Percentiles rank a stretch among this genome's conserved stretches.
These are phyloP conservation scores for Caerostris extrusa DNA, from an alignment of 1,140 invertebrate genomes.

Conservation along the genomic window DNA sequence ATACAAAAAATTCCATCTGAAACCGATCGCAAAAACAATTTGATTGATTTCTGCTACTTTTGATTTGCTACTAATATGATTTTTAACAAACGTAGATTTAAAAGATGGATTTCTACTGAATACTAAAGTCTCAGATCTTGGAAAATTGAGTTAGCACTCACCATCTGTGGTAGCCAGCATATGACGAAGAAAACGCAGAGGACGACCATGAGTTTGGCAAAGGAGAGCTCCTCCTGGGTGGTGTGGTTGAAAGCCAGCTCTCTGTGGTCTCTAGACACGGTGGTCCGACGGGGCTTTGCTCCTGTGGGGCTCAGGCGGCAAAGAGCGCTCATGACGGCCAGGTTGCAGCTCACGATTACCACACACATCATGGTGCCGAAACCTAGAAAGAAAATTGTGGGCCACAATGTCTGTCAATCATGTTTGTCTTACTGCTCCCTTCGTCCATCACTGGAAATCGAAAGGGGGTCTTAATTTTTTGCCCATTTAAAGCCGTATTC, in stretches of 20 bases:
- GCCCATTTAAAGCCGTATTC: too few relatives aligned
- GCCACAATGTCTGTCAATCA: background rate
- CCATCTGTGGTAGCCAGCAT: constrained; percentile 94
- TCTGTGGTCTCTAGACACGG: constrained; percentile 78
- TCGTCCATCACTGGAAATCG: constrained; percentile 79
- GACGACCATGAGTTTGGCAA: constrained; percentile 91
- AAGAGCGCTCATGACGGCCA: constrained; percentile 89
- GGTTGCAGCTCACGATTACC: constrained; percentile 90
- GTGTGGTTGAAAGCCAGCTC: constrained; percentile 74
- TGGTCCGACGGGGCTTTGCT: constrained; percentile 79
- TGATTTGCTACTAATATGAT: too few relatives aligned
- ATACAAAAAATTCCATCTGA: too few relatives aligned
- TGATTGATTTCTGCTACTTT: too few relatives aligned
- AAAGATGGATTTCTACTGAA: too few relatives aligned
- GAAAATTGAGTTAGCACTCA: constrained; percentile 81
- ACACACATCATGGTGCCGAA: constrained; percentile 89
- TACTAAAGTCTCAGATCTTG: too few relatives aligned
- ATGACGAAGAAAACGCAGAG: constrained; percentile 90
- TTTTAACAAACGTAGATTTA: too few relatives aligned
- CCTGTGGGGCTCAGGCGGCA: constrained; percentile 83
- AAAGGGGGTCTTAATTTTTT: too few relatives aligned
- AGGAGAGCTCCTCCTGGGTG: constrained; percentile 88
- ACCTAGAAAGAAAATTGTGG: constrained; percentile 70
- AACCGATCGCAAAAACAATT: too few relatives aligned
- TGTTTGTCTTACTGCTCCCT: too few relatives aligned